Evolutionary conservation across 2,797 vertebrate genomes (phyloP).

Genomic region (Mallotus villosus): DNA sequence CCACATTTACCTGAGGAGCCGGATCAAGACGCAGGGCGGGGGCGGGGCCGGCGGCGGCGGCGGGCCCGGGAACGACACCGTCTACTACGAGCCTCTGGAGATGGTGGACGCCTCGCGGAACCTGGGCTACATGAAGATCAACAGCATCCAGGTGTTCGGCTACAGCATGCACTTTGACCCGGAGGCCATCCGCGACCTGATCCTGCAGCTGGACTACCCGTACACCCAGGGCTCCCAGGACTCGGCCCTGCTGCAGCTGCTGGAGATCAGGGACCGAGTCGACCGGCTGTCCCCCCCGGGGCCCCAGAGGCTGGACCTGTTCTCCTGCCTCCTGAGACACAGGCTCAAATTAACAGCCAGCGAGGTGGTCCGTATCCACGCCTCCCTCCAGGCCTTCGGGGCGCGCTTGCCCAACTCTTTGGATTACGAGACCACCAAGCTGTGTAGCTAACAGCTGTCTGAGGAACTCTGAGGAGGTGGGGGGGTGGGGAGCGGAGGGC

Average conservation of each 20-base stretch:
- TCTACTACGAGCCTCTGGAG: conserved; percentile 92
- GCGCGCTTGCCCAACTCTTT: conserved; percentile 90
- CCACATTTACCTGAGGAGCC: conserved; percentile 93
- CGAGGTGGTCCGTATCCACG: conserved; percentile 92
- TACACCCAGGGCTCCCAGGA: conserved; percentile 96
- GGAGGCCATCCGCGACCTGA: conserved; percentile 93
- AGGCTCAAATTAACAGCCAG: conserved; percentile 92
- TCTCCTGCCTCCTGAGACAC: conserved; percentile 93
- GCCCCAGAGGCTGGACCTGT: conserved; percentile 89
- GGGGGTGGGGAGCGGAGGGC: too few species aligned
- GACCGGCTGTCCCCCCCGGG: conserved; percentile 93
- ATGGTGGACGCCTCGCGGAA: conserved; percentile 88
- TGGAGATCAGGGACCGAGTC: conserved; percentile 93
- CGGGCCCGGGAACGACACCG: conserved; percentile 77
- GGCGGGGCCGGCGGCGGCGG: background rate
- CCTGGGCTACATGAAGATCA: conserved; percentile 98
- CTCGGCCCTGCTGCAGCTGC: conserved; percentile 90
- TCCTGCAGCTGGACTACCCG: conserved; percentile 95
- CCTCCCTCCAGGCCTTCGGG: conserved; percentile 91
- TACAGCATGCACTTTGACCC: conserved; percentile 99
- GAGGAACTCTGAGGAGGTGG: conserved; percentile 16
- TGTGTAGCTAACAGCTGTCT: conserved; percentile 91
- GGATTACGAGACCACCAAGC: conserved; percentile 95
- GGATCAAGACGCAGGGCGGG: conserved; percentile 82
- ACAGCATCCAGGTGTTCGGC: conserved; percentile 95